Conservation (phyloP, 1,140 invertebrate genomes). For the Stegodyphus mimosarum region DNA sequence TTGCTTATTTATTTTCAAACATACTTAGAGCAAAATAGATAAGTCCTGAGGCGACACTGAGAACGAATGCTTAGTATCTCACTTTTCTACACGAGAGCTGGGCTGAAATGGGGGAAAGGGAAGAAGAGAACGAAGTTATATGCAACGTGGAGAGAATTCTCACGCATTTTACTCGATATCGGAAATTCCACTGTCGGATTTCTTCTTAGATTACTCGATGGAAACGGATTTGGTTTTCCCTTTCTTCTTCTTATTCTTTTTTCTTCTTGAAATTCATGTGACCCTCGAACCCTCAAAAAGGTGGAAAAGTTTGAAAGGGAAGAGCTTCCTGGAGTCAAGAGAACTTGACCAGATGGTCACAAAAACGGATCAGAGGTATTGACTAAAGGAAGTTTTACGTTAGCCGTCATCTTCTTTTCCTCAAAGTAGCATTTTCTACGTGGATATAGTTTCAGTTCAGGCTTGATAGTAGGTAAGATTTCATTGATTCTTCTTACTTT, state of each 20-base stretch:
- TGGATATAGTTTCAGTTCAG: no score
- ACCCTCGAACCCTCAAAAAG: neutral
- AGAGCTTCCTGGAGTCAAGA: neutral
- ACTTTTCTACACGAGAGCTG: neutral
- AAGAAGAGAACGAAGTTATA: neutral
- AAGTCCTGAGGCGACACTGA: neutral
- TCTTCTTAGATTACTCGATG: neutral
- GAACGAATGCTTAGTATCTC: neutral
- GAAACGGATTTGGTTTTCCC: neutral
- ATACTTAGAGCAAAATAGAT: neutral
- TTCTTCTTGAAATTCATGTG: neutral
- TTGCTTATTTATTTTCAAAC: neutral
- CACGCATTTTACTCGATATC: neutral
- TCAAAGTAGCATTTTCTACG: neutral
- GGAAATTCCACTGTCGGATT: neutral
- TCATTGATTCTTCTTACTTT: no score
- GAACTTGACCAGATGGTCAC: constrained; percentile 1
- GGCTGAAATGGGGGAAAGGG: neutral
- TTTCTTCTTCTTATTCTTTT: neutral
- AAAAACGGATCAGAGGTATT: neutral
- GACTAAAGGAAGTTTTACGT: neutral
- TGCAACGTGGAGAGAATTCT: neutral
- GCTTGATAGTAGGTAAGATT: no score
- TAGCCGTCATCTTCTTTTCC: neutral
- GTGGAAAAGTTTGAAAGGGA: neutral